Evolutionary conservation across 2,888 invertebrate genomes (phyloP).

Genomic region (Coremacera marginata): DNA sequence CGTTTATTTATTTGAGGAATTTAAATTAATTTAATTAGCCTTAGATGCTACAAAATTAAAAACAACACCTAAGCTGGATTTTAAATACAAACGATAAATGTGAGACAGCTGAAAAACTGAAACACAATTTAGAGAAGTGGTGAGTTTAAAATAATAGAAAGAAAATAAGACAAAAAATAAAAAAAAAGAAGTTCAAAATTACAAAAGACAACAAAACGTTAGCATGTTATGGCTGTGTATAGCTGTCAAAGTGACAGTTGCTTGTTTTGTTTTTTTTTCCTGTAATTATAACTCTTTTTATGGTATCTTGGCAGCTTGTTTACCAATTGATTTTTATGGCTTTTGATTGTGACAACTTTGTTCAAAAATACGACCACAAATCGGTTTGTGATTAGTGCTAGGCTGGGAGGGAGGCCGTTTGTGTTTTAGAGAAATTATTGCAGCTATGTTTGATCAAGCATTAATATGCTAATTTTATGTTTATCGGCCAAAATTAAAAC

Average conservation of each 20-base stretch:
- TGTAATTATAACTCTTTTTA: neutral
- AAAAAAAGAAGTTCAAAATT: neutral
- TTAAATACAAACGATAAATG: neutral
- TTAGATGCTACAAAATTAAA: neutral
- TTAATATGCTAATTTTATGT: conserved; percentile 27
- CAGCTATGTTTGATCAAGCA: neutral
- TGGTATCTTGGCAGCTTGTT: conserved; percentile 17
- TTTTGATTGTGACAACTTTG: conserved; percentile 32
- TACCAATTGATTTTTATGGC: conserved; percentile 34
- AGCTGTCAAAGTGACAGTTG: conserved; percentile 19
- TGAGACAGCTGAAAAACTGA: neutral
- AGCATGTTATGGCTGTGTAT: neutral
- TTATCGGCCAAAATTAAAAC: conserved; percentile 11
- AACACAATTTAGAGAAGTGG: neutral
- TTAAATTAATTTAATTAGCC: conserved; percentile 23
- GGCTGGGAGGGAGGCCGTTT: too few relatives aligned
- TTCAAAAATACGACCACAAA: neutral
- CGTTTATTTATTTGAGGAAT: conserved; percentile 23
- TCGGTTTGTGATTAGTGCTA: too few relatives aligned
- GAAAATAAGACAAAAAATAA: neutral
- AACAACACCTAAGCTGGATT: neutral
- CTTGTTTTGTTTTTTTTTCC: neutral
- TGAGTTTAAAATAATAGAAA: neutral
- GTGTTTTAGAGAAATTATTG: neutral
- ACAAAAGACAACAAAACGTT: conserved; percentile 21